Base-by-base conservation (phyloP, 2,113 vertebrate genomes). In the Anguilla japonica region DNA sequence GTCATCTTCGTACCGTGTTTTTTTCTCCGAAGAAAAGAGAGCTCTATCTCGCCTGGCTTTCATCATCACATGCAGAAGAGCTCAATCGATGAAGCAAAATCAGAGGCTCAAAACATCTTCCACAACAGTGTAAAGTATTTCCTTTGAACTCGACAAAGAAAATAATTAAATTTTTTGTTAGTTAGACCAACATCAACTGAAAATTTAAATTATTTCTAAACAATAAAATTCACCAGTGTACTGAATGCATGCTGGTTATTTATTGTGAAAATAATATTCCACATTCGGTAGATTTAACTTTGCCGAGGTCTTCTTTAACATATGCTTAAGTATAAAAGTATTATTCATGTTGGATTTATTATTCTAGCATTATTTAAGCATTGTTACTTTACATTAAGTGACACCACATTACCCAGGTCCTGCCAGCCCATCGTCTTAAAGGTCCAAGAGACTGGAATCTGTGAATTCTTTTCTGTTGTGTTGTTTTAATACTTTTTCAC, bases 71-170 rank as follows among this genome's bases (percentile, higher is more conserved):
- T 79, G 41, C 16, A 53, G 71, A 85, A 53, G 56, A 50, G 46
- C 43, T 85, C 71, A 79, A 71, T 85, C 84, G 79, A 85, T 39
- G 46, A 79, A 26, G 75, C 43, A 79, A 53, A 75, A 79, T 85
- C 41, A 26, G 60, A 26, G 14, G 16, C 41, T 71, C 84, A n/a
- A 40, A 84, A 84, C 57, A 53, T 78, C 71, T 13, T 79, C 43
- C 41, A 41, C 15, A 63, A 53, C 83, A 43, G 60, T 60, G 43
- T 79, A 43, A 50, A 82, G 7, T 50, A 5, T 5, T 11, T 43
- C 43, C 43, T 82, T 82, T 82, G 53, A 82, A 82, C 3, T 50
- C 46, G 26, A 82, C 11, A 29, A n/a, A 29, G 22, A 53, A 50
- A 43, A 75, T 29, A 20, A 41, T 22, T 7, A 18, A 43, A 6